Evolutionary conservation across 2,797 vertebrate genomes (phyloP), one percentile per base, ranked within the genome.

Genomic region (Rachycentron canadum): DNA sequence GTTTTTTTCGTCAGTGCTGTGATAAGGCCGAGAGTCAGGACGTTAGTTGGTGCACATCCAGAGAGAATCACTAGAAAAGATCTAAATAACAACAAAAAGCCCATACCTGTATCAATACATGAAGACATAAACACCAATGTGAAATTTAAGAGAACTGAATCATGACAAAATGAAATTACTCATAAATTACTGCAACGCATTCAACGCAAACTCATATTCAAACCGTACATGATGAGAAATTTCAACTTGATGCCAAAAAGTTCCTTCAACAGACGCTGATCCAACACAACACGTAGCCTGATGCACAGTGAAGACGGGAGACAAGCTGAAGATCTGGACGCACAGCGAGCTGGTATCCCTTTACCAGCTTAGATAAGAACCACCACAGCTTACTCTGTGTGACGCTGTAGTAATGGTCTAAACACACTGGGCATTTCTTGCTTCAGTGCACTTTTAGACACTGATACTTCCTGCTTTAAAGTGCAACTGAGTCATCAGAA

Each of bases 161-260:
- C n/a, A 68, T 55, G 25, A 30, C 21, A 45, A 38, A 47, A 81
- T 50, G 26, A 62, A 49, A 30, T 41, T 14, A 58, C 32, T 67
- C 30, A 43, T 64, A 60, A 45, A 50, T 67, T 60, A 69, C 55
- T 55, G 28, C 45, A 71, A 16, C 23, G 67, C 38, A 60, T 65
- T n/a, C 32, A 52, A 38, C 5, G 0, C 10, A 23, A 45, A 34
- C 38, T 59, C 59, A 7, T 30, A 66, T 47, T 63, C 55, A 38
- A 62, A 68, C 16, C 76, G 41, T 36, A 56, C 16, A 38, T 72
- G 40, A 73, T 56, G 61, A 78, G 25, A 71, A 49, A 28, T 64
- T 69, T 61, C 47, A 82, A 60, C 76, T 73, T 69, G 50, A 65
- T 60, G 40, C 49, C 56, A 77, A 47, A 76, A 52, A 34, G 19